Conservation (phyloP, 35 echinoderm and acorn worm genomes). For the Patiria miniata region DNA sequence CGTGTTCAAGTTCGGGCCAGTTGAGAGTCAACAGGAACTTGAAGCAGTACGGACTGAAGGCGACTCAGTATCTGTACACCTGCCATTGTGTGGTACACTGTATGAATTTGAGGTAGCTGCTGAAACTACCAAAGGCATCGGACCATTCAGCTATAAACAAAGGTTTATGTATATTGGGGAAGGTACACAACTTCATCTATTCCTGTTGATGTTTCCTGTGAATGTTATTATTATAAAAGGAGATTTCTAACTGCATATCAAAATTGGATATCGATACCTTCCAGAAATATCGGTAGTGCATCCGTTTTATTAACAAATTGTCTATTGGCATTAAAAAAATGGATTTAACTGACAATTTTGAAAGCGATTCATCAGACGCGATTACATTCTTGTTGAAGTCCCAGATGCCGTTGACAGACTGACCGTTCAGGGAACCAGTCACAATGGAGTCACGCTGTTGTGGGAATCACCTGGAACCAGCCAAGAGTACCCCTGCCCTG, state of each 20-base stretch:
- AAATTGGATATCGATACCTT: too few relatives aligned
- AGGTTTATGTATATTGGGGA: neutral
- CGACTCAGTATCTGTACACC: neutral
- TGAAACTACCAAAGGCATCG: too few relatives aligned
- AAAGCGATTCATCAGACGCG: too few relatives aligned
- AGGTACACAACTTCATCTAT: too few relatives aligned
- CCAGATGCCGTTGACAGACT: slow-evolving; percentile 4
- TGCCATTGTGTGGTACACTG: neutral
- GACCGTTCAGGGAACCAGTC: neutral
- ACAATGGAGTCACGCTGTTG: neutral
- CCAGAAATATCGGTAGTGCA: too few relatives aligned
- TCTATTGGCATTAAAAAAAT: too few relatives aligned
- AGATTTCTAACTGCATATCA: too few relatives aligned
- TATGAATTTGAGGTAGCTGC: neutral
- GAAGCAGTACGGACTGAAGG: neutral
- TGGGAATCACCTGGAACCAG: neutral
- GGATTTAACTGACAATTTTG: too few relatives aligned
- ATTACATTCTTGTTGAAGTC: neutral
- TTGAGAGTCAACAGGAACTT: neutral
- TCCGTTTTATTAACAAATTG: too few relatives aligned
- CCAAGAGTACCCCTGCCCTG: neutral
- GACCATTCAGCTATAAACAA: neutral
- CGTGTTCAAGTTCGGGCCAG: neutral
- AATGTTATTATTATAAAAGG: too few relatives aligned
- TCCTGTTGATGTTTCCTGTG: too few relatives aligned